Evolutionary conservation across 2,797 vertebrate genomes (phyloP).

Genomic region (Prunella strophiata): DNA sequence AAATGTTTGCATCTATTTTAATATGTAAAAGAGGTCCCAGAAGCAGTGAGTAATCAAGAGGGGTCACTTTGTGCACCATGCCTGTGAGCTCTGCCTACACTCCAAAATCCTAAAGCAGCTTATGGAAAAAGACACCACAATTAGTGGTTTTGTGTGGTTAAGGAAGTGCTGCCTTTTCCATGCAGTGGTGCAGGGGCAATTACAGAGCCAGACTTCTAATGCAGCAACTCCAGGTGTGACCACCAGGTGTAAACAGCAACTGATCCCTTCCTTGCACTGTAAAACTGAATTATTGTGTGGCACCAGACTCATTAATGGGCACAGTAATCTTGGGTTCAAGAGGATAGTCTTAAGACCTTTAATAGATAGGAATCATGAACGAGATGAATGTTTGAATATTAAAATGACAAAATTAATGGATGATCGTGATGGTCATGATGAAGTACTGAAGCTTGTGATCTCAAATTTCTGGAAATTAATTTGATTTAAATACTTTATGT

Average conservation of each 20-base stretch:
- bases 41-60: background rate
- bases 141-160: background rate
- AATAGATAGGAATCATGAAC: fast-evolving
- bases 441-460: background rate
- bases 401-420: background rate
- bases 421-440: background rate
- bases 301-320: background rate
- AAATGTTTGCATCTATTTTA: background rate
- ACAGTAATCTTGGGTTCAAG: background rate
- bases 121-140: background rate
- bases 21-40: background rate
- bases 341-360: background rate
- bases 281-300: background rate
- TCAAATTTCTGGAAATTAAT: background rate
- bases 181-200: background rate
- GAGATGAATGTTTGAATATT: background rate
- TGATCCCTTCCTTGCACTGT: background rate
- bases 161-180: background rate
- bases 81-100: background rate
- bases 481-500: background rate
- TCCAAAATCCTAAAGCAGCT: background rate
- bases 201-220: background rate
- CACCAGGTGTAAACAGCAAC: background rate
- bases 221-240: background rate
- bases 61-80: background rate